Percentiles rank a stretch among this genome's conserved stretches.
These are phyloP conservation scores for Listronotus oregonensis DNA, from an alignment of 1,140 invertebrate genomes.

Conservation along the genomic window DNA sequence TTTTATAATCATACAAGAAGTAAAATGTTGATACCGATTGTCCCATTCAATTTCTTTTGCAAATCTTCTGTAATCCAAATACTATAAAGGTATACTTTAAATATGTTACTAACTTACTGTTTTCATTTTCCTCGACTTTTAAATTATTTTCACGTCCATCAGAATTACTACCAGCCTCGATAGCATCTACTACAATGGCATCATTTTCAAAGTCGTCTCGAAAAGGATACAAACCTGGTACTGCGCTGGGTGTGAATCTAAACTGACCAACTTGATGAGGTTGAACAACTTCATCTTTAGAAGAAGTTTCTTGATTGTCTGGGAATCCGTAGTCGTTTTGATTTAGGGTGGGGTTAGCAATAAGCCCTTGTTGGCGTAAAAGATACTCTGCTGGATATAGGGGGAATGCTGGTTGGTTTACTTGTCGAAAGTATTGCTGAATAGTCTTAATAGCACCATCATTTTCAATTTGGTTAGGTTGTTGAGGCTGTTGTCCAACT, in stretches of 20 bases:
- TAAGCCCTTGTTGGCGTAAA: too few relatives aligned
- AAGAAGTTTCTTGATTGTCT: background rate
- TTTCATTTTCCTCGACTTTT: constrained; percentile 27
- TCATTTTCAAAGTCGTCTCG: constrained; percentile 44
- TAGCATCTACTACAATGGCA: constrained; percentile 45
- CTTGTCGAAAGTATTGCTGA: constrained; percentile 16
- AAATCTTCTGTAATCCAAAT: too few relatives aligned
- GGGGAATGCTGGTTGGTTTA: background rate
- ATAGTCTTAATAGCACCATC: constrained; percentile 4
- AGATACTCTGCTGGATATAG: too few relatives aligned
- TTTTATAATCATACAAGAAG: too few relatives aligned
- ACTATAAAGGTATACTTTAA: too few relatives aligned
- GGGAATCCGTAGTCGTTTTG: too few relatives aligned
- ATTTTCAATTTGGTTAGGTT: background rate
- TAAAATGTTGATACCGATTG: too few relatives aligned
- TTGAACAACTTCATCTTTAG: constrained; percentile 2
- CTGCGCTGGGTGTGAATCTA: constrained; percentile 24
- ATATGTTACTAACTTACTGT: constrained; percentile 6
- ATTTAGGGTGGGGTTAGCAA: too few relatives aligned
- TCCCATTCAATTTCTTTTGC: too few relatives aligned
- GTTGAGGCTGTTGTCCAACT: constrained; percentile 4
- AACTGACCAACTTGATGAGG: constrained; percentile 32
- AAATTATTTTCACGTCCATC: constrained; percentile 1
- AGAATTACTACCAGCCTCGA: constrained; percentile 29
- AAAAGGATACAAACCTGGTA: constrained; percentile 25